Evolutionary conservation across 2,113 vertebrate genomes (phyloP).

Genomic region (Hyperopisus bebe): DNA sequence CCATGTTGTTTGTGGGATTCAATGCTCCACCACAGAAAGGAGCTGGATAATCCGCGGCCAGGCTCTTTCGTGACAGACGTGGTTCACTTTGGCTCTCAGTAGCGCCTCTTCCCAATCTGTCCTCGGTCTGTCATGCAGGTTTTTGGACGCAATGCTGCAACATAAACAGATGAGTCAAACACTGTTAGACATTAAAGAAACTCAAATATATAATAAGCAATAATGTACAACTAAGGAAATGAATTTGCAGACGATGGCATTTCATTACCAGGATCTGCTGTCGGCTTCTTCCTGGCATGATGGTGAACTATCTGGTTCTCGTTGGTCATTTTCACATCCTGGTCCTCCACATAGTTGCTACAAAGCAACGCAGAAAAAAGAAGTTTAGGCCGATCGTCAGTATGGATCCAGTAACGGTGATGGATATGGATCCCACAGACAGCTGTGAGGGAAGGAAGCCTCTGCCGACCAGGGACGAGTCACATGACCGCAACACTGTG

Average conservation of each 20-base stretch:
- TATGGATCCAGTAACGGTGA: background rate
- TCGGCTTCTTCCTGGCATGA: slow-evolving; percentile 69
- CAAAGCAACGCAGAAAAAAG: slow-evolving; percentile 20
- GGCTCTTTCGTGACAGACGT: background rate
- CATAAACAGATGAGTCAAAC: slow-evolving; percentile 24
- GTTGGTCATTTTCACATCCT: slow-evolving; percentile 92
- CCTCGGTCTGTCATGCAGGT: slow-evolving; percentile 83
- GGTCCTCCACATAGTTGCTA: slow-evolving; percentile 81
- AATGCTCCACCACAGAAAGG: background rate
- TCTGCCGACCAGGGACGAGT: slow-evolving; percentile 26
- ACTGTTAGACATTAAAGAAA: slow-evolving; percentile 3
- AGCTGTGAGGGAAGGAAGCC: background rate
- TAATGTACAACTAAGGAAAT: slow-evolving; percentile 14
- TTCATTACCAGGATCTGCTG: slow-evolving; percentile 75
- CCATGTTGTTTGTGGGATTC: background rate
- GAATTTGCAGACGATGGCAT: background rate
- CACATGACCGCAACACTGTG: background rate
- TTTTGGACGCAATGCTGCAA: slow-evolving; percentile 84
- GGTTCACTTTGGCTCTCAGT: slow-evolving; percentile 45
- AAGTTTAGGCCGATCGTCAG: background rate
- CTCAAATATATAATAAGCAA: background rate
- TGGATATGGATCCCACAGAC: background rate
- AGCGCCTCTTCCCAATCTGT: slow-evolving; percentile 57
- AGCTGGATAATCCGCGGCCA: background rate
- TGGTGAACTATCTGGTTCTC: slow-evolving; percentile 82